Percentiles rank a stretch among this genome's conserved stretches.
phyloP scores from a whole-genome alignment of 1,140 invertebrate species.

The Formica selysi region DNA sequence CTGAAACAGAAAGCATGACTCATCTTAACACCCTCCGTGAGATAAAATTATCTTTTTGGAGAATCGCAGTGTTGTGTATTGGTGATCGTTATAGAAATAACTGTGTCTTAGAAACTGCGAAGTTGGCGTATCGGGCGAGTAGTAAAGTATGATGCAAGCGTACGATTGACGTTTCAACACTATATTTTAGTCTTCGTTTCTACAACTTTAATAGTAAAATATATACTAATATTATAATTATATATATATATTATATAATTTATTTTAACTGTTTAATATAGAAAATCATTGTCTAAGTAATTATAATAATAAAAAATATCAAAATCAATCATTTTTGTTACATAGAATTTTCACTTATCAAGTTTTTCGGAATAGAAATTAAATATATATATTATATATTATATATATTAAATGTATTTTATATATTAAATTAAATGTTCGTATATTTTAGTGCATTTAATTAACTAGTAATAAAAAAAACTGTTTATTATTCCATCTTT shows the following conservation, averaged over 20 bases:
- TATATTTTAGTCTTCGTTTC: slow-evolving; percentile 48
- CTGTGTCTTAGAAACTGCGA: slow-evolving; percentile 49
- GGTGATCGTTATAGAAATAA: slow-evolving; percentile 51
- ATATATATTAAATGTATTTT: not conserved
- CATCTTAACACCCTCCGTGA: slow-evolving; percentile 42
- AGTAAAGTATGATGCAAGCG: slow-evolving; percentile 40
- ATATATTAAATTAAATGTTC: too few relatives aligned
- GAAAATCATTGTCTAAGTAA: not conserved
- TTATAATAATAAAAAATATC: not conserved
- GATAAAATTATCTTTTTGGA: slow-evolving; percentile 52
- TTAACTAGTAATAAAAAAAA: not conserved
- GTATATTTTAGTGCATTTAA: not conserved
- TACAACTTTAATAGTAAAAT: slow-evolving; percentile 1
- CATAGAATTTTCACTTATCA: not conserved
- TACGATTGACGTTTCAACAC: slow-evolving; percentile 31
- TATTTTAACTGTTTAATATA: not conserved
- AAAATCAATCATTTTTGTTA: not conserved
- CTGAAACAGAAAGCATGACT: slow-evolving; percentile 55
- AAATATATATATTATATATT: not conserved
- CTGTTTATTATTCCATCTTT: not conserved
- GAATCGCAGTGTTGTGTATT: slow-evolving; percentile 15
- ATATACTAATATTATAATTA: too few relatives aligned
- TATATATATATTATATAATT: not conserved
- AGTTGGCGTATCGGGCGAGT: slow-evolving; percentile 41
- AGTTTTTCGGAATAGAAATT: not conserved